A percentile compares a stretch with the other conserved stretches of the same genome.
phyloP scores from a whole-genome alignment of 2,888 invertebrate species.

The Perdita meconis region DNA sequence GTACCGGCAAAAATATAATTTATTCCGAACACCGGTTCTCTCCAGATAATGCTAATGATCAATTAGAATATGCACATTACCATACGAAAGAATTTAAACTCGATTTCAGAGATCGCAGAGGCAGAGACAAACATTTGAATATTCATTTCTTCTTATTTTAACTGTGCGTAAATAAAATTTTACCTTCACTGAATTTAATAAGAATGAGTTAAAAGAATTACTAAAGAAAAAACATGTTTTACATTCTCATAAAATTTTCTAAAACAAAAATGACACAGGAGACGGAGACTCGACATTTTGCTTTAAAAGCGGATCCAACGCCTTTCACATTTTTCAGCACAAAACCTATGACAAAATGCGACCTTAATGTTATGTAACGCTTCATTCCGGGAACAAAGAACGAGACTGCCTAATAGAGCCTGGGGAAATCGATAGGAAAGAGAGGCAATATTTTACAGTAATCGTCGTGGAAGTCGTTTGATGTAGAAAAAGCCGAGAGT shows the following conservation, averaged over 20 bases:
- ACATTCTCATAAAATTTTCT: neutral
- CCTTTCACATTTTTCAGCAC: neutral
- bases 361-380: neutral
- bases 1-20: slow-evolving; percentile 38
- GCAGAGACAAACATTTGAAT: neutral
- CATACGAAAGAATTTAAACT: too few relatives aligned
- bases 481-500: slow-evolving; percentile 38
- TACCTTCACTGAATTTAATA: too few relatives aligned
- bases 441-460: slow-evolving; percentile 25
- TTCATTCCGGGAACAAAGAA: neutral
- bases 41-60: neutral
- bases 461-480: slow-evolving; percentile 44
- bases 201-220: too few relatives aligned
- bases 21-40: neutral
- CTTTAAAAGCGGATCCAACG: neutral
- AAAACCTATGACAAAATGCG: neutral
- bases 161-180: neutral
- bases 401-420: neutral
- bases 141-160: neutral
- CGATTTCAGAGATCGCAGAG: too few relatives aligned
- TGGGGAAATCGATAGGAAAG: slow-evolving; percentile 5
- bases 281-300: too few relatives aligned
- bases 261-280: too few relatives aligned
- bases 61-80: neutral
- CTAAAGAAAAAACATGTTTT: too few relatives aligned